Evolutionary conservation across 2,888 invertebrate species (phyloP).

Genomic region (Cepaea hortensis): DNA sequence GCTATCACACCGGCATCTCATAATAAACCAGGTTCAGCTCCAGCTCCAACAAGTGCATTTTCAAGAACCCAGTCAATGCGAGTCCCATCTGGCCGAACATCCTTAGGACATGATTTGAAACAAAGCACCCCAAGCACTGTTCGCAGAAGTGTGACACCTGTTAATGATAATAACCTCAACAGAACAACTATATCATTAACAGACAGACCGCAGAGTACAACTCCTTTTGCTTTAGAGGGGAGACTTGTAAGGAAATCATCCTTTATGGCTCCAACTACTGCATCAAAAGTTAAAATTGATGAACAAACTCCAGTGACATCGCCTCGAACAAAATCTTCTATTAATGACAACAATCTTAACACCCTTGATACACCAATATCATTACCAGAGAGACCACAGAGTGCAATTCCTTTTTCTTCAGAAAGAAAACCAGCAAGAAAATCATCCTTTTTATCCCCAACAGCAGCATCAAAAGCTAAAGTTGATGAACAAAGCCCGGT

Average conservation of each 20-base stretch:
- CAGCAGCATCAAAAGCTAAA: slow-evolving; percentile 64
- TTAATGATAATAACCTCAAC: slow-evolving; percentile 35
- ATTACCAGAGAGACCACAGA: slow-evolving; percentile 37
- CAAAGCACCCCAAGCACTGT: slow-evolving; percentile 10
- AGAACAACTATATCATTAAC: slow-evolving; percentile 41
- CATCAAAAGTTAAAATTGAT: slow-evolving; percentile 60
- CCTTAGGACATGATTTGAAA: slow-evolving; percentile 8
- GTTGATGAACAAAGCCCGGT: slow-evolving; percentile 51
- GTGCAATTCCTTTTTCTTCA: slow-evolving; percentile 43
- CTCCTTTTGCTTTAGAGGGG: slow-evolving; percentile 34
- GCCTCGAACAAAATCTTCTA: slow-evolving; percentile 40
- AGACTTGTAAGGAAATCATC: slow-evolving; percentile 53
- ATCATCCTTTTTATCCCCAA: slow-evolving; percentile 65
- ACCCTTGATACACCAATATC: no score
- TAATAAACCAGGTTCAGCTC: slow-evolving; percentile 43
- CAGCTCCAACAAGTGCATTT: slow-evolving; percentile 47
- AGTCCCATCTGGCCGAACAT: slow-evolving; percentile 48
- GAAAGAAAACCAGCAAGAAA: slow-evolving; percentile 46
- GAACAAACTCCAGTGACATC: slow-evolving; percentile 53
- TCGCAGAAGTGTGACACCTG: slow-evolving; percentile 48
- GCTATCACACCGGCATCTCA: slow-evolving; percentile 31
- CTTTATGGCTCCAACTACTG: slow-evolving; percentile 66
- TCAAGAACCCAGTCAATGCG: slow-evolving; percentile 57
- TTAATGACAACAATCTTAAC: no score
- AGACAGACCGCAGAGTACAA: slow-evolving; percentile 43